Evolutionary conservation across 2,113 vertebrate genomes (phyloP), one percentile per base, ranked within the genome.

Genomic region (Columbina picui): DNA sequence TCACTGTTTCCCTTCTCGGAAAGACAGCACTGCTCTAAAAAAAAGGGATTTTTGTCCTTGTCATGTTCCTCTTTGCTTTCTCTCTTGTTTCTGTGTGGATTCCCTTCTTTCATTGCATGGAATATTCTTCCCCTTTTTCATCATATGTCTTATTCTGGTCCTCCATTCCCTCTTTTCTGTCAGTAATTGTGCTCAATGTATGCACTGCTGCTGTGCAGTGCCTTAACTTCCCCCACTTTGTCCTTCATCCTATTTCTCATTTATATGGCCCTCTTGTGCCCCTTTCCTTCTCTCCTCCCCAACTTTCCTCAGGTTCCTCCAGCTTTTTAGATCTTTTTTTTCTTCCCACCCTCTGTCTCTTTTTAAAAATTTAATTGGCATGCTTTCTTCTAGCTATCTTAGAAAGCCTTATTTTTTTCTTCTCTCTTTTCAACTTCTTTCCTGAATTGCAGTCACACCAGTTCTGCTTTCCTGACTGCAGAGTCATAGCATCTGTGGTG

Each of bases 401-500:
- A 96, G 78, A 96, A 93, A 95, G 74, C 92, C 57, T 94, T 86
- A 71, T 87, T 85, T 95, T 93, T 86, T 83, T 21, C 45, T 78
- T 64, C 64, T 71, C 68, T 87, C 93, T 95, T 97, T 96, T 97
- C 96, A 97, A 59, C 87, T 93, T 78, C 86, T 95, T 96, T 92
- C 88, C 89, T 96, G 89, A 96, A 97, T 94, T 96, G 84, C 84
- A 95, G 93, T 94, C 88, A 89, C 94, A 97, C 92, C 65, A 96
- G 76, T 94, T 91, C 95, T 96, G 91, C 96, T 97, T 95, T 97
- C 94, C 96, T 97, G 89, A 97, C 95, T 97, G 93, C 93, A 96
- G 93, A 96, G 93, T 97, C 92, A 89, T 56, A 95, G 97, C 96
- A 97, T 96, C 97, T 97, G 94, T 96, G 95, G 87, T 95, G 87